phyloP scores from a whole-genome alignment of 2,797 vertebrate species.

The Enteromius viviparus region DNA sequence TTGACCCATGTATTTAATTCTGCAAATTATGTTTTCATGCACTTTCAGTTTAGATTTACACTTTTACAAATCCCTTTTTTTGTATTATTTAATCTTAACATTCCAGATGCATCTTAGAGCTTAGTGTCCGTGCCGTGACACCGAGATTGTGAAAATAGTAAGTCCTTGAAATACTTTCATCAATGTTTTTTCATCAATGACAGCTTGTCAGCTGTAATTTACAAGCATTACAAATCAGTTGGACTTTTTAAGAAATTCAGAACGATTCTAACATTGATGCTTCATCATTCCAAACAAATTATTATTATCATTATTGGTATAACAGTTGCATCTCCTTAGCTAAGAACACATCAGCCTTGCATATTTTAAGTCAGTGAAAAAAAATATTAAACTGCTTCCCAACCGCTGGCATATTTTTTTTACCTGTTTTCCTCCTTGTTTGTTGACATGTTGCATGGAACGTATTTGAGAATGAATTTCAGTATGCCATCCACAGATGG shows the following conservation, averaged over 20 bases:
- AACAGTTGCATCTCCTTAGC: background rate
- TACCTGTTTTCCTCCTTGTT: background rate
- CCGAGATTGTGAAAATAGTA: background rate
- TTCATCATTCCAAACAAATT: background rate
- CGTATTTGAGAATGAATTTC: background rate
- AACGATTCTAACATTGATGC: background rate
- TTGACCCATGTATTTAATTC: background rate
- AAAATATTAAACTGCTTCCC: background rate
- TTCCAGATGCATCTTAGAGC: background rate
- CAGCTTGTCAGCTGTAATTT: background rate
- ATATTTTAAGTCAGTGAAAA: background rate
- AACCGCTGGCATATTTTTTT: background rate
- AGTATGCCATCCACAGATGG: background rate
- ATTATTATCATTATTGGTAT: background rate
- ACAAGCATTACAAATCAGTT: background rate
- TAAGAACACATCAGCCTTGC: background rate
- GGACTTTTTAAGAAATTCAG: background rate
- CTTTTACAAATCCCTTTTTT: background rate
- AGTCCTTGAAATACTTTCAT: background rate
- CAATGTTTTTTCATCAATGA: background rate
- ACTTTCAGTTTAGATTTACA: background rate
- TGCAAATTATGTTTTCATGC: background rate
- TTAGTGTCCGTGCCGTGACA: background rate
- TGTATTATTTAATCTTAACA: background rate
- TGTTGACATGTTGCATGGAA: slow-evolving; percentile 1